Evolutionary conservation across 53 echinoderm and acorn worm genomes (phyloP), one percentile per base, ranked within the genome.

Genomic region (Paelopatides confundens): DNA sequence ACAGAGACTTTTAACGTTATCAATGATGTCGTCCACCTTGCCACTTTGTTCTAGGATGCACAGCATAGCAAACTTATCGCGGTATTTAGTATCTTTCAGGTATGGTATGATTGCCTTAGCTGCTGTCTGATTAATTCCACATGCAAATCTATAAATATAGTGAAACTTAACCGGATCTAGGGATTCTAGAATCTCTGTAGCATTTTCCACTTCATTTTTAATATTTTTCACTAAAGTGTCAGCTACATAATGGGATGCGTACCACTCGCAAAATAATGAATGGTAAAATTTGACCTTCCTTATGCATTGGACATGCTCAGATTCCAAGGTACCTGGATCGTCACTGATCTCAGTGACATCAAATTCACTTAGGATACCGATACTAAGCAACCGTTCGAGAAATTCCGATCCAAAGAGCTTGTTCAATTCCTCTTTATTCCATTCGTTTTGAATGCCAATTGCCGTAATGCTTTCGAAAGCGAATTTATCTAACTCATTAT

Each of bases 21-120:
- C 31, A 31, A 67, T 35, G 9, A 67, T 67, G 7, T 67, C 31
- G 18, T 67, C 68, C 15, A 67, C 76, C 21, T 39, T 21, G 18
- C 76, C 76, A 38, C 40, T 43, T 38, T 76, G 40, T 11, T 76
- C 76, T n/a, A 76, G 5, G 17, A 76, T 76, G 26, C 76, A 76
- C 5, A 76, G 46, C 34, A 67, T 67, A 0, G 68, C 68, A 31
- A 67, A 67, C 68, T 31, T 67, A 35, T 67, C 32, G 32, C 68
- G 17, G 34, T n/a, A 43, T 76, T 76, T 38, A 5, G 43, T n/a
- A 21, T 47, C 47, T 18, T 76, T 15, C 5, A 76, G n/a, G 12
- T 29, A 76, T 13, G 5, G 40, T 9, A 76, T 76, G 27, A 76
- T 76, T 0, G 17, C 13, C 47, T 39, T 27, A 26, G 76, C 40